Conservation (phyloP, 2,113 vertebrate genomes). For the Phylloscopus whistleri region DNA sequence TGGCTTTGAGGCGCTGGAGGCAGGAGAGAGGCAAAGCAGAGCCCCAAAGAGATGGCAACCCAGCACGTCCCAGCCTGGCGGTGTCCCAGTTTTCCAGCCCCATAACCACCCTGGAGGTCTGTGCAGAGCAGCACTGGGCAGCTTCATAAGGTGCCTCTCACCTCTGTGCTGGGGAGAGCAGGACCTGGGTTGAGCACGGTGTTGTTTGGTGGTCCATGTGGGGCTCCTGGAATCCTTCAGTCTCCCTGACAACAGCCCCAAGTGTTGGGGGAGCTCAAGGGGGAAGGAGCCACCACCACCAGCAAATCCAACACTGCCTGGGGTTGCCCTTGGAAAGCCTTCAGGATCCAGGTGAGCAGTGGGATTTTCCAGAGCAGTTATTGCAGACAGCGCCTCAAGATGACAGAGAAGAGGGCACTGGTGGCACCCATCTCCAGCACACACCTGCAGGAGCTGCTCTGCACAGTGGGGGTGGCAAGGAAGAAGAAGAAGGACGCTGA, state of each 20-base stretch:
- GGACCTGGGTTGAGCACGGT: accelerated
- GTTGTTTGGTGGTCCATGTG: accelerated
- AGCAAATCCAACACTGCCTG: accelerated
- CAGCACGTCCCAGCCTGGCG: background rate
- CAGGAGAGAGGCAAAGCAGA: background rate
- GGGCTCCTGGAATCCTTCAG: background rate
- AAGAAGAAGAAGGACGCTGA: too few species aligned
- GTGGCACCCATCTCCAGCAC: background rate
- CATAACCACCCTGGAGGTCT: accelerated
- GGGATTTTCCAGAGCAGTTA: background rate
- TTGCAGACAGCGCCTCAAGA: accelerated
- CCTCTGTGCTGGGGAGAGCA: accelerated
- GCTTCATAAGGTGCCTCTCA: background rate
- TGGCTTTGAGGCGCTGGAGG: background rate
- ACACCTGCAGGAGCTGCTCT: background rate
- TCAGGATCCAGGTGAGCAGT: accelerated
- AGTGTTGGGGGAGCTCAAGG: accelerated
- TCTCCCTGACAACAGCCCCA: background rate
- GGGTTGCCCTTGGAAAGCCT: background rate
- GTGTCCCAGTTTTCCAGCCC: background rate
- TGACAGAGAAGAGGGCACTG: accelerated
- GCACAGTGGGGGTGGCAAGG: accelerated
- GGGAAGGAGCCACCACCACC: background rate
- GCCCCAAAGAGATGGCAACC: background rate
- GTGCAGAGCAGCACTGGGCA: background rate